Base-by-base conservation (phyloP, 2,888 invertebrate species). In the Dendrolimus houi region DNA sequence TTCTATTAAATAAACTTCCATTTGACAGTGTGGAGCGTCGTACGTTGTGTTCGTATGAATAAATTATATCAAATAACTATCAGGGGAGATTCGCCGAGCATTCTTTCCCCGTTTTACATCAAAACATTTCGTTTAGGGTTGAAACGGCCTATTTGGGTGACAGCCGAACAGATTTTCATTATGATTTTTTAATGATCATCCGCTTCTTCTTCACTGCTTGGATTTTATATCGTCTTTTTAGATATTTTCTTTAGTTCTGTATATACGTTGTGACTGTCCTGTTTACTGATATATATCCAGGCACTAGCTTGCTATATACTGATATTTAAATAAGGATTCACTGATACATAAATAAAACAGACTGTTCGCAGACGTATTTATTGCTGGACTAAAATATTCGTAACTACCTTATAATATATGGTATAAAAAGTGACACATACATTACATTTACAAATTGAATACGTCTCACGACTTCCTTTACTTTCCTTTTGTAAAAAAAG, bases 51-150 rank as follows among this genome's bases (percentile, higher is more conserved):
- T 79, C 78, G 92, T 89, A 93, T 93, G 93, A 93, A 93, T 93
- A 93, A 93, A 93, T 93, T 92, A 93, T 93, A 93, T 93, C 92
- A 93, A 93, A 93, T 93, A 93, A 93, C 93, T 93, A 93, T 93
- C 93, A 92, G 85, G 91, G 92, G 91, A 89, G 80, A 77, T 78
- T 60, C 67, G 65, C 66, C 64, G 63, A 71, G 70, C 75, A 81
- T 80, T 82, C 83, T 82, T 82, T 81, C 75, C 72, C 77, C 71
- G 74, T 74, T 74, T 74, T 74, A 79, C 77, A 77, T 80, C 79
- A 81, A 77, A 81, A 82, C 81, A 81, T 81, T 81, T 74, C 70
- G 72, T 73, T 77, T 75, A 77, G 82, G 81, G 80, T 77, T 78
- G 73, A 75, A 66, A 72, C 66, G 69, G 75, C 69, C 72, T 72